Evolutionary conservation across 2,888 invertebrate species (phyloP).

Genomic region (Eustalomyia histrio): DNA sequence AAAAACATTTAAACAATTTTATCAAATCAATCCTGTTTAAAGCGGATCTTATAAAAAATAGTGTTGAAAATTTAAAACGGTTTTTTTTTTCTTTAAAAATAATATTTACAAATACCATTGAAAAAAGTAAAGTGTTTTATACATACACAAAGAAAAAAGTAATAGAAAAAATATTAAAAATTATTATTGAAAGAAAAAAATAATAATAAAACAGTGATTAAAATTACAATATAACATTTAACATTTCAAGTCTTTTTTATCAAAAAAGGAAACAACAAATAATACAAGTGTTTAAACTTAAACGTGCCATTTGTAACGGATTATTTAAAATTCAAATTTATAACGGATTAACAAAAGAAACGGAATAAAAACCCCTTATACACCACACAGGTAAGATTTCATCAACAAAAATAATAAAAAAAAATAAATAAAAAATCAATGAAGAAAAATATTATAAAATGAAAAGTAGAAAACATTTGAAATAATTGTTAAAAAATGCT

Average conservation of each 20-base stretch:
- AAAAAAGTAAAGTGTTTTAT: slow-evolving; percentile 40
- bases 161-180: slow-evolving; percentile 5
- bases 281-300: slow-evolving; percentile 61
- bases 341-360: slow-evolving; percentile 55
- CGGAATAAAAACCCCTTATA: slow-evolving; percentile 33
- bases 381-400: slow-evolving; percentile 55
- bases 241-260: slow-evolving; percentile 32
- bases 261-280: slow-evolving; percentile 60
- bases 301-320: slow-evolving; percentile 66
- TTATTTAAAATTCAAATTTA: slow-evolving; percentile 53
- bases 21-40: slow-evolving; percentile 53
- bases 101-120: slow-evolving; percentile 15
- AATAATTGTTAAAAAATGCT: background rate
- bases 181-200: slow-evolving; percentile 16
- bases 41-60: slow-evolving; percentile 50
- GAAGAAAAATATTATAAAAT: slow-evolving; percentile 22
- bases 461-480: background rate
- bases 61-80: slow-evolving; percentile 39
- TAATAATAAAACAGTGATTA: slow-evolving; percentile 34
- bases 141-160: slow-evolving; percentile 4
- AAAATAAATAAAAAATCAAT: slow-evolving; percentile 52
- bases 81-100: slow-evolving; percentile 27
- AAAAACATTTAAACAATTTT: slow-evolving; percentile 24
- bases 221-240: slow-evolving; percentile 28
- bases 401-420: too few relatives aligned